Evolutionary conservation across 1,140 invertebrate genomes (phyloP).

Genomic region (Habropoda laboriosa): DNA sequence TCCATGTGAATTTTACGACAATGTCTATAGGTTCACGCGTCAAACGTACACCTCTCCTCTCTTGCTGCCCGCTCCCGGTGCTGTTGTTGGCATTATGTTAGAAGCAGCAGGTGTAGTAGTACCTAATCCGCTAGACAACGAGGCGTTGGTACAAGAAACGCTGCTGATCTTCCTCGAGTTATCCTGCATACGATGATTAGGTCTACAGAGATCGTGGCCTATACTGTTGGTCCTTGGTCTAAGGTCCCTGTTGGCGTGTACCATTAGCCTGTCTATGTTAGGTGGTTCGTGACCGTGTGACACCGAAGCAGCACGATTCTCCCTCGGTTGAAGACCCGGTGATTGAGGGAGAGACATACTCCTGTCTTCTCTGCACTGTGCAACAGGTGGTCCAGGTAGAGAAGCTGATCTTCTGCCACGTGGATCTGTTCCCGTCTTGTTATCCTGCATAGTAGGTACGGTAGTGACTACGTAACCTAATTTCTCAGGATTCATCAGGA

Average conservation of each 20-base stretch:
- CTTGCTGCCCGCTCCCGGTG: constrained; percentile 69
- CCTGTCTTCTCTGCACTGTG: constrained; percentile 72
- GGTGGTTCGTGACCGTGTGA: constrained; percentile 60
- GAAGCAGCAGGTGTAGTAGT: constrained; percentile 30
- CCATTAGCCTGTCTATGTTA: constrained; percentile 57
- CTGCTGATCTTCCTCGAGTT: constrained; percentile 71
- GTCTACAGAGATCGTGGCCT: constrained; percentile 45
- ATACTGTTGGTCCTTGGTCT: constrained; percentile 64
- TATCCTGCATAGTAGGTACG: constrained; percentile 7
- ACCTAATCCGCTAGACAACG: constrained; percentile 28
- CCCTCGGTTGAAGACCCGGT: constrained; percentile 70
- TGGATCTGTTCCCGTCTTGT: constrained; percentile 52
- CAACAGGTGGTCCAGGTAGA: constrained; percentile 70
- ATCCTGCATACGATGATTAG: constrained; percentile 56
- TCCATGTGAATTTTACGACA: not conserved
- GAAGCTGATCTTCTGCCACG: constrained; percentile 77
- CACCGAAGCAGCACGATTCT: constrained; percentile 63
- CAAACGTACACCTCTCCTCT: constrained; percentile 82
- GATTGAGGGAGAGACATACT: constrained; percentile 79
- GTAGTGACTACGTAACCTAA: constrained; percentile 67
- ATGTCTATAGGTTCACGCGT: constrained; percentile 10
- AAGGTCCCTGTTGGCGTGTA: not conserved
- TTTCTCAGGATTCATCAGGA: constrained; percentile 76
- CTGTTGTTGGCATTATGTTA: constrained; percentile 7
- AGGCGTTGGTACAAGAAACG: constrained; percentile 63